Percentiles rank a stretch among this genome's conserved stretches.
Evolutionary conservation across 2,113 vertebrate species (phyloP).

Genomic region (Rafetus swinhoei): DNA sequence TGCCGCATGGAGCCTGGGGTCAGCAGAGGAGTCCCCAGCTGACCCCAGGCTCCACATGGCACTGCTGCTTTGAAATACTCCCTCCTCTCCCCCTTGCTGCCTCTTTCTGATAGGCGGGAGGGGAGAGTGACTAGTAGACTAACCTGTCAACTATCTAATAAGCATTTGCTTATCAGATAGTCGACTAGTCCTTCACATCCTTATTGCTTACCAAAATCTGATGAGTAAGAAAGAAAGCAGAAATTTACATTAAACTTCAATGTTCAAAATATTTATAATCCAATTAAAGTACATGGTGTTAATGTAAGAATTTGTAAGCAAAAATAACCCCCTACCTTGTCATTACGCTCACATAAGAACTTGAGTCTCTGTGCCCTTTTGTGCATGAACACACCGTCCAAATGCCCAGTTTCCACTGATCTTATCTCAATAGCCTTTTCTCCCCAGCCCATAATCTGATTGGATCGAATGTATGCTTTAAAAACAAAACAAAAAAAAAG

Average conservation of each 20-base stretch:
- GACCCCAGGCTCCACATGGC: too few relatives aligned
- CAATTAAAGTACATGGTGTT: accelerated
- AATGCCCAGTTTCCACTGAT: conserved; percentile 96
- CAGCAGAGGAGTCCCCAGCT: too few relatives aligned
- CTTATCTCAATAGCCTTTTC: conserved; percentile 99
- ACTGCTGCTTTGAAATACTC: too few relatives aligned
- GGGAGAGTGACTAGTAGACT: too few relatives aligned
- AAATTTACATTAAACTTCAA: background rate
- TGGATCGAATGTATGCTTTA: conserved; percentile 96
- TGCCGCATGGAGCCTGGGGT: too few relatives aligned
- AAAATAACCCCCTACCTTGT: conserved; percentile 86
- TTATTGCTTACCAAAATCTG: background rate
- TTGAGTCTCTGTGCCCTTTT: conserved; percentile 99
- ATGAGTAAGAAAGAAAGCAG: background rate
- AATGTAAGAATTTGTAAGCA: background rate
- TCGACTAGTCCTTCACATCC: too few relatives aligned
- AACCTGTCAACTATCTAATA: too few relatives aligned
- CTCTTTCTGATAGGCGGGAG: too few relatives aligned
- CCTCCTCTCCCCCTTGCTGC: too few relatives aligned
- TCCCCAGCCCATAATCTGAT: conserved; percentile 99
- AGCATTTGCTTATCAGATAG: too few relatives aligned
- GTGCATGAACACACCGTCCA: conserved; percentile 99
- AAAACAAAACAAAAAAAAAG: conserved; percentile 16
- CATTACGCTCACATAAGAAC: conserved; percentile 97
- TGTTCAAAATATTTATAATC: background rate